These are phyloP conservation scores for Achatina immaculata DNA, from an alignment of 1,140 invertebrate genomes.

Conservation along the genomic window DNA sequence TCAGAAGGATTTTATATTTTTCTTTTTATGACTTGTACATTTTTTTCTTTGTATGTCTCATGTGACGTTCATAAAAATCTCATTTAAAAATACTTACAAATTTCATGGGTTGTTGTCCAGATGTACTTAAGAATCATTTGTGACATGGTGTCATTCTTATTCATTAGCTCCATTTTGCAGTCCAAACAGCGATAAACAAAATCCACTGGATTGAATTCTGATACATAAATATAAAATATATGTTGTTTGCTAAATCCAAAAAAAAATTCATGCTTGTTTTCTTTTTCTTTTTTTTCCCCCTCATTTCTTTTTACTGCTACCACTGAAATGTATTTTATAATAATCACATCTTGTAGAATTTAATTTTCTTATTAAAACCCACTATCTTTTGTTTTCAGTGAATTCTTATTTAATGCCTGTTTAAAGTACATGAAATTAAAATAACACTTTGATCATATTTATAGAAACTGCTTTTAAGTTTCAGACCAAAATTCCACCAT, in stretches of 20 bases:
- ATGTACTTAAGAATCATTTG: conserved; percentile 73
- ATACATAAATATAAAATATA: neutral
- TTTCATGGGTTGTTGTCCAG: conserved; percentile 55
- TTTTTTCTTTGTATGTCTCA: neutral
- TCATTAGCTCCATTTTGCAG: conserved; percentile 65
- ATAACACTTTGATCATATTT: too few relatives aligned
- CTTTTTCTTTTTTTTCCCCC: too few relatives aligned
- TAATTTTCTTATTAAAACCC: too few relatives aligned
- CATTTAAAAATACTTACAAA: neutral
- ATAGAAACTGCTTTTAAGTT: too few relatives aligned
- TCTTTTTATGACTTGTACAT: neutral
- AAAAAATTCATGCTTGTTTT: neutral
- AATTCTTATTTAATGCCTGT: too few relatives aligned
- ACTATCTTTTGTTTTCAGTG: too few relatives aligned
- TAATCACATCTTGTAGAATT: too few relatives aligned
- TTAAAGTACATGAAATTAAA: too few relatives aligned
- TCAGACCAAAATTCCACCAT: too few relatives aligned
- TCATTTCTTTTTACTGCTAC: too few relatives aligned
- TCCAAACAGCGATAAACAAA: conserved; percentile 70
- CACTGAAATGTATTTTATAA: too few relatives aligned
- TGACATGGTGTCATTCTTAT: conserved; percentile 61
- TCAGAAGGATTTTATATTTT: neutral
- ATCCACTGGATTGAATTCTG: conserved; percentile 71
- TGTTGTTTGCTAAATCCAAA: neutral
- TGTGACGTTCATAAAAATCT: neutral